Evolutionary conservation across 2,888 invertebrate genomes (phyloP), one percentile per base, ranked within the genome.

Genomic region (Lucinisca nassula): DNA sequence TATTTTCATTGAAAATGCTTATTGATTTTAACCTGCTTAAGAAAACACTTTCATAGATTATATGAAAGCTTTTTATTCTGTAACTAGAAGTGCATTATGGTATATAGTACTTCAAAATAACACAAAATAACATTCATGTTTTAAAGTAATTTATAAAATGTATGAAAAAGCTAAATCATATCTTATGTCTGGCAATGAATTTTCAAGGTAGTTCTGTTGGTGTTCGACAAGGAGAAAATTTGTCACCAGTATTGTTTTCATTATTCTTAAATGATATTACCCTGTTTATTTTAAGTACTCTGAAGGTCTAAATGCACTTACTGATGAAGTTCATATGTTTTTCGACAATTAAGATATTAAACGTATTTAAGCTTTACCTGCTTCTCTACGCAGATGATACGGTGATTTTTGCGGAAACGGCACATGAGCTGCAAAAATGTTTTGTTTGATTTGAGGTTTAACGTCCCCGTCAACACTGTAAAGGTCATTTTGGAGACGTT

Each of bases 321-420:
- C 32, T 51, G 32, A 75, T 21, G 40, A 35, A 45, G 27, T 72
- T 73, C 14, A 38, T n/a, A 24, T 8, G 21, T 3, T 70, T 1
- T 72, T 77, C 32, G 72, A 77, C 73, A 77, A 55, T 74, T 58
- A 83, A 51, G 58, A 55, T 40, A 24, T 75, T 24, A 74, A 49
- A 49, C 79, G 17, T 75, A 79, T 61, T 84, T 79, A 37, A 79
- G 38, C 27, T 76, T 67, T 51, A 74, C 38, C 27, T 84, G 27
- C 79, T 84, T 30, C 67, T 84, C 0, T 80, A 84, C 55, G 80
- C 80, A 24, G 76, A 80, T 80, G 79, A 67, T 45, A 84, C 80
- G 35, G 80, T 77, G 6, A 76, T 76, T 30, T 84, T 77, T 49
- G 79, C 84, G 10, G 80, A 80, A 51, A 51, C 79, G 14, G 75